Evolutionary conservation across 2,888 invertebrate species (phyloP), one percentile per base, ranked within the genome.

Genomic region (Scaptomyza polygonia): DNA sequence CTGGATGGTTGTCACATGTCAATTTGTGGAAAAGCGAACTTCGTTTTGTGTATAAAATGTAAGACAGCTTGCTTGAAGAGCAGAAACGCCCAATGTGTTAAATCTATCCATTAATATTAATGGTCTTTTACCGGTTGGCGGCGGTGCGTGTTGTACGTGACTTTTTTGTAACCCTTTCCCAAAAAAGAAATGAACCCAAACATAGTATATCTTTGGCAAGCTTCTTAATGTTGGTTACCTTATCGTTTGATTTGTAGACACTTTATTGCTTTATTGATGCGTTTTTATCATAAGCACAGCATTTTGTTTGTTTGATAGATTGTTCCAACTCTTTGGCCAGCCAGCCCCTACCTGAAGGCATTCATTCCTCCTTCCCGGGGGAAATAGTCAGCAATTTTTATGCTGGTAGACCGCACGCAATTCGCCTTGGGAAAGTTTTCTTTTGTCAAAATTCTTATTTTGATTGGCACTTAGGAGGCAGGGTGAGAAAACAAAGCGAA

Each of bases 51-150:
- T 56, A 32, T 63, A 39, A 51, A 47, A 51, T 16, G 42, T 25
- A 48, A 55, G 57, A 77, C 73, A 67, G 77, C 59, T 77, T 62
- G 78, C 67, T 68, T 72, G 69, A 66, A 59, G 63, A 61, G 58
- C 52, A 68, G 77, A 65, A 72, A 84, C 89, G 89, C 89, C 89
- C 87, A 85, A 84, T 77, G 89, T 88, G 89, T 89, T 89, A 89
- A 76, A 74, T 77, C 85, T 80, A 82, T 79, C 86, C 88, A 89
- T 89, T 89, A 87, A 89, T 89, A 88, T 89, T 89, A 89, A 89
- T 88, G 86, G 89, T 74, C 73, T 45, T 47, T 56, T 55, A 56
- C 54, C 45, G 39, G 36, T 53, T 39, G 11, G 32, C 45, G 32
- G 48, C 51, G 59, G 86, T 79, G 86, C 85, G 85, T 86, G 85